A percentile compares a stretch with the other conserved stretches of the same genome.
These are phyloP conservation scores for Liposcelis brunnea DNA, from an alignment of 2,888 invertebrate species.

Conservation along the genomic window DNA sequence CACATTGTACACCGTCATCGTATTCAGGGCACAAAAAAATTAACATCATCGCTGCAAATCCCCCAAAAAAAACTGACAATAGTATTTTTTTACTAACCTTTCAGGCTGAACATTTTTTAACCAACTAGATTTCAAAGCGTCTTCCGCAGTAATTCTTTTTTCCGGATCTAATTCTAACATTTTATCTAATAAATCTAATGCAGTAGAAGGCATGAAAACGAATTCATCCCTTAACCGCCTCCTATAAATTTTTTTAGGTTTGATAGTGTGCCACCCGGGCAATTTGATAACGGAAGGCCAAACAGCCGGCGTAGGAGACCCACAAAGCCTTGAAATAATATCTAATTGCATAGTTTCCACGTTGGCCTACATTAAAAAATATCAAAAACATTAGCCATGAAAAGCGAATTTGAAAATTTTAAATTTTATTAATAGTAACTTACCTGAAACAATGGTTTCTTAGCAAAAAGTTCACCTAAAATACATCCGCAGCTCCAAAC, in stretches of 20 bases:
- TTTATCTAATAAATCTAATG: constrained; percentile 79
- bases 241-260: constrained; percentile 78
- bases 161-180: constrained; percentile 95
- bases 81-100: constrained; percentile 34
- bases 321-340: constrained; percentile 84
- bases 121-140: constrained; percentile 86
- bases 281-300: constrained; percentile 93
- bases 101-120: constrained; percentile 78
- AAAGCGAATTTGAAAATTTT: constrained; percentile 10
- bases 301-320: constrained; percentile 86
- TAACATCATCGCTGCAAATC: neutral
- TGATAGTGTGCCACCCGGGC: constrained; percentile 79
- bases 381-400: constrained; percentile 1
- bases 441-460: constrained; percentile 90
- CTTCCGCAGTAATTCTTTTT: constrained; percentile 81
- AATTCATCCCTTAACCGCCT: constrained; percentile 85
- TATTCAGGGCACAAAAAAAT: neutral
- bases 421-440: constrained; percentile 13
- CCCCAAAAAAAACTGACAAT: neutral
- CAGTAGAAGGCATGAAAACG: constrained; percentile 68
- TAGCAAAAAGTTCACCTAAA: constrained; percentile 89
- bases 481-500: constrained; percentile 99
- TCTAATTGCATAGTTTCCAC: constrained; percentile 87
- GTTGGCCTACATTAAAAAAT: constrained; percentile 46
- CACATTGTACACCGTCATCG: too few species aligned